Evolutionary conservation across 2,888 invertebrate species (phyloP).

Genomic region (Brachyopa scutellaris): DNA sequence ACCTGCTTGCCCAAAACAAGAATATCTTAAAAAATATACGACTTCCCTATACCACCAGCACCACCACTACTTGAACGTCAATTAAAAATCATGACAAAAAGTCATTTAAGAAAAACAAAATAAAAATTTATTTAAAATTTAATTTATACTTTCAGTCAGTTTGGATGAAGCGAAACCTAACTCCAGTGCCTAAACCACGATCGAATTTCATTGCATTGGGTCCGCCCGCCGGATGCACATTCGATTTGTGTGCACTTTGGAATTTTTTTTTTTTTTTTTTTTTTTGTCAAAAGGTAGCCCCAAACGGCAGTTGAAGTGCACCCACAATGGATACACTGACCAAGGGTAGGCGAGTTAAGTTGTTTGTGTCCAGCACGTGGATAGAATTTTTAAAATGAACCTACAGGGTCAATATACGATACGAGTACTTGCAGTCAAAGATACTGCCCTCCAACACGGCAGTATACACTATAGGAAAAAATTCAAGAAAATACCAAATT

Average conservation of each 20-base stretch:
- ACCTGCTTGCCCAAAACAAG: slow-evolving; percentile 37
- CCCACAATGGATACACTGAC: slow-evolving; percentile 18
- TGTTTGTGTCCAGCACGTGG: slow-evolving; percentile 38
- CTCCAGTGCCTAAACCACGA: slow-evolving; percentile 22
- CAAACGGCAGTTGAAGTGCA: slow-evolving; percentile 48
- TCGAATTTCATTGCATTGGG: slow-evolving; percentile 55
- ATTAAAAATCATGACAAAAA: slow-evolving; percentile 71
- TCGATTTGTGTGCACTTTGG: slow-evolving; percentile 58
- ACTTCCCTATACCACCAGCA: slow-evolving; percentile 60
- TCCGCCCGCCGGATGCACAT: slow-evolving; percentile 64
- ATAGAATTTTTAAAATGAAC: slow-evolving; percentile 41
- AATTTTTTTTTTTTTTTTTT: too few relatives aligned
- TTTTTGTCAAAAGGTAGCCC: slow-evolving; percentile 44
- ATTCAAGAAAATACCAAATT: slow-evolving; percentile 50
- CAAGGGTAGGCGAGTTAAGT: slow-evolving; percentile 36
- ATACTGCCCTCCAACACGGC: slow-evolving; percentile 39
- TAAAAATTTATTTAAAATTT: slow-evolving; percentile 41
- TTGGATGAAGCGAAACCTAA: background rate
- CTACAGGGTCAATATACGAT: slow-evolving; percentile 59
- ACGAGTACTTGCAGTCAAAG: slow-evolving; percentile 17
- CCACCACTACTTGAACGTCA: slow-evolving; percentile 23
- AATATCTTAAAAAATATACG: slow-evolving; percentile 55
- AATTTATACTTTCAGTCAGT: slow-evolving; percentile 57
- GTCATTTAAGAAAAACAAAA: slow-evolving; percentile 39
- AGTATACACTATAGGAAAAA: slow-evolving; percentile 1